phyloP scores from a whole-genome alignment of 1,140 invertebrate genomes.

The Mya arenaria region DNA sequence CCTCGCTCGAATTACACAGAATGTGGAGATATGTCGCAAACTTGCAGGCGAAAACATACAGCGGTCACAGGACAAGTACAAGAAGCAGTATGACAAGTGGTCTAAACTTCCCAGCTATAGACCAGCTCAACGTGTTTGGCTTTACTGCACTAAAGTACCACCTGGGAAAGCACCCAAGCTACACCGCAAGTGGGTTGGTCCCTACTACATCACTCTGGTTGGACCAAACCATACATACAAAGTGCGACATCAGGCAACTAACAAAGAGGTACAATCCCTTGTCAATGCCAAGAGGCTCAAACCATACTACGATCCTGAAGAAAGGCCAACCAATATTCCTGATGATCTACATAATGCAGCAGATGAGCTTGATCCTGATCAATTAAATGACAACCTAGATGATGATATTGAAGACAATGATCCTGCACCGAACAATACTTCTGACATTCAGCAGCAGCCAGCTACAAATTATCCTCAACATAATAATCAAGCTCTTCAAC shows the following conservation, averaged over 20 bases:
- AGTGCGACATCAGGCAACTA: constrained; percentile 7
- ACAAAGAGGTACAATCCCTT: no score
- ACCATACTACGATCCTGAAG: constrained; percentile 1
- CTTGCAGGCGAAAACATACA: constrained; percentile 41
- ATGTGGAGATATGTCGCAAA: constrained; percentile 25
- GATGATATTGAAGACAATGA: no score
- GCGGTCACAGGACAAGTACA: constrained; percentile 28
- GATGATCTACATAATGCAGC: not conserved
- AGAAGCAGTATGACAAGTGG: constrained; percentile 26
- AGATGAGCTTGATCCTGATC: not conserved
- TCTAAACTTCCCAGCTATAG: constrained; percentile 29
- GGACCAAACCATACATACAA: constrained; percentile 40
- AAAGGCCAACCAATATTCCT: not conserved
- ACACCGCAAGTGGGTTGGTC: constrained; percentile 22
- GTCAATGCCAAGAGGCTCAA: constrained; percentile 50
- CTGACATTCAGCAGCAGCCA: no score
- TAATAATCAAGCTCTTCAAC: no score
- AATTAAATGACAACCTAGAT: no score
- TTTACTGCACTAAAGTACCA: constrained; percentile 10
- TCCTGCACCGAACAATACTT: no score
- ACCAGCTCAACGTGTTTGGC: constrained; percentile 1
- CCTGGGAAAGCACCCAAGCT: constrained; percentile 21
- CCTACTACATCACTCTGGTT: constrained; percentile 28
- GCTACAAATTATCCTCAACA: no score
- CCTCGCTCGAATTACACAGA: not conserved